These are phyloP conservation scores for Fistularia commersonii DNA, from an alignment of 2,797 vertebrate genomes.

Conservation along the genomic window DNA sequence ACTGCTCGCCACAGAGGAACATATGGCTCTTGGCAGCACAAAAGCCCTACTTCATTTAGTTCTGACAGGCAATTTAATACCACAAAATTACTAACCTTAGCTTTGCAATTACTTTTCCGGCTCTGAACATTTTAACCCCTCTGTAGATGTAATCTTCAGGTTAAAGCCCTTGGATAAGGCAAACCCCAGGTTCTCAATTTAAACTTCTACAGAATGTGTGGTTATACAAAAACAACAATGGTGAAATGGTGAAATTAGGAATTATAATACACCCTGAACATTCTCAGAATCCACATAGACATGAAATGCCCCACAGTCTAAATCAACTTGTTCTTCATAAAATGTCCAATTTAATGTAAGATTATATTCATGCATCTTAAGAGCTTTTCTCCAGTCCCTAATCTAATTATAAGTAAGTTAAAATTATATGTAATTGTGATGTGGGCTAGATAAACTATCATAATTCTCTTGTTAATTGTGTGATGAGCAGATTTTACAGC, in stretches of 20 bases:
- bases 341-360: slow-evolving; percentile 8
- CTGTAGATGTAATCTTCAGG: slow-evolving; percentile 70
- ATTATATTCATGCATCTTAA: slow-evolving; percentile 5
- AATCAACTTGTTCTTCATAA: slow-evolving; percentile 8
- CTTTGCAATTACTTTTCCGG: slow-evolving; percentile 79
- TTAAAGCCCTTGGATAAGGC: slow-evolving; percentile 57
- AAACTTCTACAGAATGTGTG: slow-evolving; percentile 41
- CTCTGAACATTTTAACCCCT: slow-evolving; percentile 67
- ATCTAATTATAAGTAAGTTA: slow-evolving; percentile 19
- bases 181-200: slow-evolving; percentile 57
- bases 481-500: slow-evolving; percentile 32
- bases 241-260: slow-evolving; percentile 26
- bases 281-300: slow-evolving; percentile 19
- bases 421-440: slow-evolving; percentile 14
- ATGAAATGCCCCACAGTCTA: slow-evolving; percentile 13
- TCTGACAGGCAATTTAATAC: slow-evolving; percentile 79
- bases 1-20: slow-evolving; percentile 62
- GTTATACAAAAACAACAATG: slow-evolving; percentile 49
- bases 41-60: slow-evolving; percentile 76
- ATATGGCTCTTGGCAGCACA: slow-evolving; percentile 74
- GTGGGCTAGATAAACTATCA: slow-evolving; percentile 41
- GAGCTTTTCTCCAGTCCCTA: slow-evolving; percentile 2
- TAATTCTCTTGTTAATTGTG: slow-evolving; percentile 40
- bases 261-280: not conserved
- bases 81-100: slow-evolving; percentile 80